Evolutionary conservation across 1,140 invertebrate genomes (phyloP).

Genomic region (Drosophila dunni): DNA sequence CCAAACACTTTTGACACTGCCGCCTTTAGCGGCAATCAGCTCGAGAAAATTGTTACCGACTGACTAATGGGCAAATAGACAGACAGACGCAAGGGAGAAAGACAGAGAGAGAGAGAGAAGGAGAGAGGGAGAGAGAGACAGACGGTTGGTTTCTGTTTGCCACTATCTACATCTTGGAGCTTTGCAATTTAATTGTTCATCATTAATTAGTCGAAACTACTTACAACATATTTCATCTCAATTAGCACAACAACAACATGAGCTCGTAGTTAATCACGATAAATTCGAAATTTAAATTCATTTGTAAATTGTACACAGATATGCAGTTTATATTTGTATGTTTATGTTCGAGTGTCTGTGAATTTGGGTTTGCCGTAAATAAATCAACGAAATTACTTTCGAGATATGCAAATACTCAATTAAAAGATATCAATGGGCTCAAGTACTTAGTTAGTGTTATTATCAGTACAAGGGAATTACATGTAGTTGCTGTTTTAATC

Average conservation of each 20-base stretch:
- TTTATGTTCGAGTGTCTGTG: conserved; percentile 34
- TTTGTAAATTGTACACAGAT: conserved; percentile 25
- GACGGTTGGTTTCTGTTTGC: conserved; percentile 20
- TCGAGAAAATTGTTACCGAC: conserved; percentile 5
- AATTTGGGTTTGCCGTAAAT: conserved; percentile 30
- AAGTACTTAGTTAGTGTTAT: background rate
- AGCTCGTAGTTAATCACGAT: conserved; percentile 56
- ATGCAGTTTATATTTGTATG: background rate
- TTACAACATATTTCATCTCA: conserved; percentile 48
- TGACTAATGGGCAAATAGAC: background rate
- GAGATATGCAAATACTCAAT: conserved; percentile 36
- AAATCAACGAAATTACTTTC: conserved; percentile 33
- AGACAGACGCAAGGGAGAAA: background rate
- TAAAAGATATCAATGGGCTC: conserved; percentile 32
- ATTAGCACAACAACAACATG: conserved; percentile 53
- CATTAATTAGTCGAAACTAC: conserved; percentile 69
- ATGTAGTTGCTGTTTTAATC: background rate
- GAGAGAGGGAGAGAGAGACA: too few species aligned
- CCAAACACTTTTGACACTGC: conserved; percentile 22
- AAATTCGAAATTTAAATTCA: conserved; percentile 57
- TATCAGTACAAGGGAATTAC: background rate
- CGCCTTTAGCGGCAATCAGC: conserved; percentile 13
- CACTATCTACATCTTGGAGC: conserved; percentile 38
- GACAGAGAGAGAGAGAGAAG: too few species aligned
- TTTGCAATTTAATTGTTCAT: conserved; percentile 68